phyloP scores from a whole-genome alignment of 2,888 invertebrate genomes.

The Sylvicola fuscatus region DNA sequence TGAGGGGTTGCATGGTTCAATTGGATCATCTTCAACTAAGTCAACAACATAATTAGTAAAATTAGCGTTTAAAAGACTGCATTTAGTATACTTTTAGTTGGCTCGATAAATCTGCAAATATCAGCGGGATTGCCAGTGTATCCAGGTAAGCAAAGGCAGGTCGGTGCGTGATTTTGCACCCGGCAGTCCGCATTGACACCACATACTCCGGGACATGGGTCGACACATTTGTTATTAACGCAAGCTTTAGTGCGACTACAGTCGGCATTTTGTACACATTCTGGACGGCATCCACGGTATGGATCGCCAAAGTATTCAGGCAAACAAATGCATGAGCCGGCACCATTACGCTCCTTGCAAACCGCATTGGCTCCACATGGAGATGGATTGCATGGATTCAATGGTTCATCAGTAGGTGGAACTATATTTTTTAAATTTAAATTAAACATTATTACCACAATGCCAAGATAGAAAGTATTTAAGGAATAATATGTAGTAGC shows the following conservation, averaged over 20 bases:
- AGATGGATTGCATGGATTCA: constrained; percentile 54
- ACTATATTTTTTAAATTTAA: too few species aligned
- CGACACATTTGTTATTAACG: constrained; percentile 53
- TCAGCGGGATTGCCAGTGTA: constrained; percentile 50
- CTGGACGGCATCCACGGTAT: constrained; percentile 63
- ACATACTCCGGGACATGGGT: constrained; percentile 60
- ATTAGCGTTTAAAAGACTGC: background rate
- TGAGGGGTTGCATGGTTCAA: constrained; percentile 30
- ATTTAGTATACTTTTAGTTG: too few species aligned
- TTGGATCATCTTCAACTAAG: background rate
- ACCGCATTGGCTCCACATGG: constrained; percentile 64
- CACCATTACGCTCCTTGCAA: constrained; percentile 52
- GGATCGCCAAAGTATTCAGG: constrained; percentile 57
- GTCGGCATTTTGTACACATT: constrained; percentile 59
- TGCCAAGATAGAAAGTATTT: constrained; percentile 1
- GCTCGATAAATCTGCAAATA: constrained; percentile 30
- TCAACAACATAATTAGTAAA: background rate
- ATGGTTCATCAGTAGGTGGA: constrained; percentile 29
- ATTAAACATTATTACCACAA: background rate
- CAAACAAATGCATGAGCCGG: constrained; percentile 60
- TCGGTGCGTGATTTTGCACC: constrained; percentile 54
- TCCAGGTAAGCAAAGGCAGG: constrained; percentile 52
- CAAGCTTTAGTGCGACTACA: constrained; percentile 52
- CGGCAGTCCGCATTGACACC: constrained; percentile 57
- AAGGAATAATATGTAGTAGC: constrained; percentile 2